A percentile compares a stretch with the other conserved stretches of the same genome.
Evolutionary conservation across 2,113 vertebrate genomes (phyloP).

Genomic region (Phycodurus eques): DNA sequence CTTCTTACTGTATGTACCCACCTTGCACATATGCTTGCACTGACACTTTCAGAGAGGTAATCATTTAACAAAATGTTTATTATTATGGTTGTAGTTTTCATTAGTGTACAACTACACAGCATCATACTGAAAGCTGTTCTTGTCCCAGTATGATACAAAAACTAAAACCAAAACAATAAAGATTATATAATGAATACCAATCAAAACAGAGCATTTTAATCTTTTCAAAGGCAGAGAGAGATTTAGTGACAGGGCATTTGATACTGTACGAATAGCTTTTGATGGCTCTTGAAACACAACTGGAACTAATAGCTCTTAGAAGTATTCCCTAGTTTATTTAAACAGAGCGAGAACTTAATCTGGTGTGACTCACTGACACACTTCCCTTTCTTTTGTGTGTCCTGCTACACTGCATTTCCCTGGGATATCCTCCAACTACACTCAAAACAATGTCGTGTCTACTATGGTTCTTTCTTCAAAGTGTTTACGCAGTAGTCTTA

Average conservation of each 20-base stretch:
- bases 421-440: conserved; percentile 56
- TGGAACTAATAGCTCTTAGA: conserved; percentile 12
- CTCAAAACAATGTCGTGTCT: conserved; percentile 53
- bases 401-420: conserved; percentile 53
- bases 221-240: neutral
- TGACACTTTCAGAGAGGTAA: neutral
- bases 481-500: neutral
- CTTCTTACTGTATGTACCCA: neutral
- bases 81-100: neutral
- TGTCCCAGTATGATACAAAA: conserved; percentile 17
- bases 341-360: conserved; percentile 36
- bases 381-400: conserved; percentile 55
- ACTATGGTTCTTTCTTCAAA: neutral
- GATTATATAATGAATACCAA: neutral
- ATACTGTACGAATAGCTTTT: neutral
- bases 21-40: neutral
- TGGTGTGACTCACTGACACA: conserved; percentile 39
- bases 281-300: conserved; percentile 10
- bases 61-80: neutral
- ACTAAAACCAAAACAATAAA: neutral
- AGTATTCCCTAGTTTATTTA: conserved; percentile 42
- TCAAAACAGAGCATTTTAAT: neutral
- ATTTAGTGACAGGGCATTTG: conserved; percentile 9
- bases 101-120: neutral
- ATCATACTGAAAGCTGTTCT: neutral